phyloP scores from a whole-genome alignment of 1,140 invertebrate genomes.

The Cotesia vestalis region DNA sequence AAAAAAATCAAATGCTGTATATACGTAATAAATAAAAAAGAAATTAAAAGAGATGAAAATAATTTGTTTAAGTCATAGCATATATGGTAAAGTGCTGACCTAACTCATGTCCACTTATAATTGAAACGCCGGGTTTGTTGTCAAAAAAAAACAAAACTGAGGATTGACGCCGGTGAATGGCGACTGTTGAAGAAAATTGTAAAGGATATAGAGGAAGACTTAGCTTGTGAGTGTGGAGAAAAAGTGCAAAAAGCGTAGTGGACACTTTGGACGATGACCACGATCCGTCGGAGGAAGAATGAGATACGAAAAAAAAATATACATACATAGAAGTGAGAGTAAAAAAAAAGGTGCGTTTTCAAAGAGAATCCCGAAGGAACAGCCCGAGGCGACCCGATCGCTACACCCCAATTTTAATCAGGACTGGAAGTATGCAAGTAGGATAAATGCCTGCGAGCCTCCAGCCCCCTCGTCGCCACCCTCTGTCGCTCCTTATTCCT shows the following conservation, averaged over 20 bases:
- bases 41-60: slow-evolving; percentile 6
- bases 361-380: slow-evolving; percentile 48
- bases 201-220: background rate
- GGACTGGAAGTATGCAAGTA: slow-evolving; percentile 63
- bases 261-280: slow-evolving; percentile 18
- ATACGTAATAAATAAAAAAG: slow-evolving; percentile 4
- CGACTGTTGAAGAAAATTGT: slow-evolving; percentile 14
- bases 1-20: background rate
- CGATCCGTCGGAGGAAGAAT: background rate
- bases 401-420: slow-evolving; percentile 68
- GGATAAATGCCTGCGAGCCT: slow-evolving; percentile 59
- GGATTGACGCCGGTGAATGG: slow-evolving; percentile 21
- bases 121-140: slow-evolving; percentile 22
- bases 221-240: background rate
- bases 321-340: slow-evolving; percentile 26
- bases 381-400: slow-evolving; percentile 60
- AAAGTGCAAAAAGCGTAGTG: slow-evolving; percentile 24
- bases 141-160: background rate
- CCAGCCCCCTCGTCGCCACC: slow-evolving; percentile 19
- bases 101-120: slow-evolving; percentile 26
- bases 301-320: slow-evolving; percentile 2
- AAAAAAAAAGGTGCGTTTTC: slow-evolving; percentile 23
- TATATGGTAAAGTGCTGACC: background rate
- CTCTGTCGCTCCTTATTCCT: slow-evolving; percentile 5
- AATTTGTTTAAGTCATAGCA: slow-evolving; percentile 8